These are phyloP conservation scores for Drosophila quinaria DNA, from an alignment of 2,888 invertebrate species.

Conservation along the genomic window DNA sequence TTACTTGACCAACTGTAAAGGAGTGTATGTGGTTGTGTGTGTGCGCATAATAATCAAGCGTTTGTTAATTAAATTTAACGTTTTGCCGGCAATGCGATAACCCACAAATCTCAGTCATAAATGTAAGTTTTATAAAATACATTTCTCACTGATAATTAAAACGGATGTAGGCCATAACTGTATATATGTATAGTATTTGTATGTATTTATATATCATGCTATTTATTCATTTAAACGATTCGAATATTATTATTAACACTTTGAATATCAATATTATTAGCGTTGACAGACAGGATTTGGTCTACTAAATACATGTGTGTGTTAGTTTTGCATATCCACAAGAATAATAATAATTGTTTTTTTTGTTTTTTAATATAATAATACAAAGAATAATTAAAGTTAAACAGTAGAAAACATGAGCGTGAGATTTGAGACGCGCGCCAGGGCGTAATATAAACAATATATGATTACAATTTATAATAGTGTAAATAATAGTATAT, in stretches of 20 bases:
- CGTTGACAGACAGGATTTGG: constrained; percentile 66
- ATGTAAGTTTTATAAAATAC: neutral
- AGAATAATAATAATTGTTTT: constrained; percentile 14
- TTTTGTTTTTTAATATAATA: constrained; percentile 34
- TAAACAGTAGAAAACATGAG: constrained; percentile 44
- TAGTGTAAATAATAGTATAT: constrained; percentile 53
- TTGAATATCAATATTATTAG: constrained; percentile 73
- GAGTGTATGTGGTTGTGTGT: neutral
- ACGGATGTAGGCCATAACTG: neutral
- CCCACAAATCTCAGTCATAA: constrained; percentile 4
- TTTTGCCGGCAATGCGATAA: constrained; percentile 12
- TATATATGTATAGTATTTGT: neutral
- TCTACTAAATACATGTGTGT: constrained; percentile 60
- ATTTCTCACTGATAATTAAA: constrained; percentile 21
- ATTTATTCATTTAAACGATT: constrained; percentile 76
- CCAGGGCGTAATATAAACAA: constrained; percentile 55
- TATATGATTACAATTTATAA: constrained; percentile 45
- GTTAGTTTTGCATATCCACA: constrained; percentile 39
- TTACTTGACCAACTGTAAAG: neutral
- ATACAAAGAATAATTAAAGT: constrained; percentile 48
- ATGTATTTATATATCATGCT: constrained; percentile 60
- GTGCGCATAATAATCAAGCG: constrained; percentile 13
- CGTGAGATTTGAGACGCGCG: constrained; percentile 69
- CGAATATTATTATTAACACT: constrained; percentile 79
- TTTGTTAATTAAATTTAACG: constrained; percentile 30